Conservation (phyloP, 2,113 vertebrate genomes). For the Boleophthalmus pectinirostris region DNA sequence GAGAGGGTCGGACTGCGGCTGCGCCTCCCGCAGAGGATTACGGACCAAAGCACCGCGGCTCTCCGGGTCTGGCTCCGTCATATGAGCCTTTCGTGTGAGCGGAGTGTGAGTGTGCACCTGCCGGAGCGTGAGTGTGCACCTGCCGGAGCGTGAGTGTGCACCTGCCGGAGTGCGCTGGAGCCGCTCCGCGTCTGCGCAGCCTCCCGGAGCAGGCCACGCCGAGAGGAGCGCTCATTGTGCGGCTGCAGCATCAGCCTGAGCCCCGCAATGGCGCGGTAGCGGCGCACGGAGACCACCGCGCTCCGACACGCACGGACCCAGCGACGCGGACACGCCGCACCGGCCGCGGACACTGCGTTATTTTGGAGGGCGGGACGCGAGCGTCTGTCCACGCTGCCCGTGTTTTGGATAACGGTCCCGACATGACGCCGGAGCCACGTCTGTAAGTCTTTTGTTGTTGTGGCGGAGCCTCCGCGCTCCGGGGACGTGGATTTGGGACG, state of each 20-base stretch:
- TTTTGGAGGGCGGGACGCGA: constrained; percentile 15
- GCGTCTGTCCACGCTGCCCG: neutral
- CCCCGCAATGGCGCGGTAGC: constrained; percentile 80
- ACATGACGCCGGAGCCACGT: constrained; percentile 50
- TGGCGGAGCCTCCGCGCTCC: constrained; percentile 47
- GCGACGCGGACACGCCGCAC: constrained; percentile 26
- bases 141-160: no score
- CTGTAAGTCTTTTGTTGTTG: constrained; percentile 82
- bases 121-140: no score
- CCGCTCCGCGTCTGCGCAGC: constrained; percentile 29
- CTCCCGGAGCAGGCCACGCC: constrained; percentile 28
- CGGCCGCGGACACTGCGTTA: neutral
- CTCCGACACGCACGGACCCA: constrained; percentile 39
- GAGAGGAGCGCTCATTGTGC: constrained; percentile 44
- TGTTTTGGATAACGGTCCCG: constrained; percentile 45
- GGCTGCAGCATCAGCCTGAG: constrained; percentile 69
- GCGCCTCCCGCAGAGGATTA: constrained; percentile 69
- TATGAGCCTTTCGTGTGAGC: constrained; percentile 29
- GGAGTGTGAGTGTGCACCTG: no score
- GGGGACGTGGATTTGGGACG: constrained; percentile 60
- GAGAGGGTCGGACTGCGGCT: constrained; percentile 75
- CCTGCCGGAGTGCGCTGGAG: neutral
- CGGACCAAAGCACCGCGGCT: constrained; percentile 75
- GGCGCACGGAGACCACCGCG: constrained; percentile 58
- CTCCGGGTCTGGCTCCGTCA: constrained; percentile 73